A percentile compares a stretch with the other conserved stretches of the same genome.
These are phyloP conservation scores for Megaustenia siamemsis DNA, from an alignment of 2,888 invertebrate genomes.

Conservation along the genomic window DNA sequence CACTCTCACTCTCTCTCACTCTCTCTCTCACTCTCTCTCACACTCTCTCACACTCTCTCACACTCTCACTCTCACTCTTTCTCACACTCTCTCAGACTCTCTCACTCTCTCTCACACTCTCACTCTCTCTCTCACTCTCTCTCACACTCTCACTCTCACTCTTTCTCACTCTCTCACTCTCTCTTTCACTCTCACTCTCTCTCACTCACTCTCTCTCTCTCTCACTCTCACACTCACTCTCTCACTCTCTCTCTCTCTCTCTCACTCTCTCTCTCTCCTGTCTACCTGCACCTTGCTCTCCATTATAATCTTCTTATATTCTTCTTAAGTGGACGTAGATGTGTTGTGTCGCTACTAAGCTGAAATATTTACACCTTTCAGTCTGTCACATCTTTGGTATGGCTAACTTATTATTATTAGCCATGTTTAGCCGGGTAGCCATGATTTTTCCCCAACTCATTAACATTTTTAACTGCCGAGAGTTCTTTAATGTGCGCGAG, in stretches of 20 bases:
- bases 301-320: not conserved
- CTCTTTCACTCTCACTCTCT: not conserved
- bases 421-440: no score
- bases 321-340: not conserved
- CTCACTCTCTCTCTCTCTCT: constrained; percentile 20
- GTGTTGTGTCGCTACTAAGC: no score
- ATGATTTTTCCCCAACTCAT: no score
- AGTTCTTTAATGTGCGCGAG: no score
- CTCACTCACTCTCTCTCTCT: not conserved
- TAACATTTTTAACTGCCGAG: no score
- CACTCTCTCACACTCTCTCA: constrained; percentile 19
- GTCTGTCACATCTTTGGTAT: not conserved
- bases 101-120: constrained; percentile 20
- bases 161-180: no score
- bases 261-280: no score
- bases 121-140: not conserved
- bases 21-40: constrained; percentile 24
- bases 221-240: constrained; percentile 8
- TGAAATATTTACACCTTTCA: no score
- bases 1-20: constrained; percentile 16
- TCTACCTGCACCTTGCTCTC: not conserved
- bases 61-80: no score
- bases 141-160: not conserved
- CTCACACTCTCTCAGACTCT: no score
- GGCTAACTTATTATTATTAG: not conserved